Conservation (phyloP, 2,888 invertebrate species). For the Bedellia somnulentella region DNA sequence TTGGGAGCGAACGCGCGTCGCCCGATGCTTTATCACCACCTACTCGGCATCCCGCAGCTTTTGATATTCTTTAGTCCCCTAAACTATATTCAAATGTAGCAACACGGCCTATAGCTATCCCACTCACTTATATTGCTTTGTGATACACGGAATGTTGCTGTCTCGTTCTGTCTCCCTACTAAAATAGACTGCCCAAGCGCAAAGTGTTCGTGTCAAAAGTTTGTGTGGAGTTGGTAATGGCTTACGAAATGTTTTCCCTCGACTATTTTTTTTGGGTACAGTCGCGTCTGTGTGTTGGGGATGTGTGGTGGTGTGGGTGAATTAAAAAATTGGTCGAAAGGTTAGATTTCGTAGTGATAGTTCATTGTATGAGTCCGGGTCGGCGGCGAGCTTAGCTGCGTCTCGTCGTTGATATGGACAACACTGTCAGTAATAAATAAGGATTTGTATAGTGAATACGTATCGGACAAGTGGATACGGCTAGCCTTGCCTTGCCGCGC, state of each 20-base stretch:
- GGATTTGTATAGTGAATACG: conserved; percentile 59
- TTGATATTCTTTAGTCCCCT: conserved; percentile 47
- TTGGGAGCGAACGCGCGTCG: conserved; percentile 43
- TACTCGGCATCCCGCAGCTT: conserved; percentile 57
- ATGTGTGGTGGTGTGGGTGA: conserved; percentile 46
- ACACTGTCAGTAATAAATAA: conserved; percentile 61
- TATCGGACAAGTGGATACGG: conserved; percentile 42
- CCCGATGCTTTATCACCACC: conserved; percentile 63
- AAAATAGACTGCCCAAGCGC: conserved; percentile 62
- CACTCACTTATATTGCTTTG: conserved; percentile 29
- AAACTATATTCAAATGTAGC: conserved; percentile 58
- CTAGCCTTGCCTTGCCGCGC: too few species aligned
- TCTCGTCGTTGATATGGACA: conserved; percentile 30
- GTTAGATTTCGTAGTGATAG: conserved; percentile 29
- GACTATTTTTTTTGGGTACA: conserved; percentile 47
- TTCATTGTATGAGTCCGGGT: conserved; percentile 38
- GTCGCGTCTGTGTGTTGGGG: conserved; percentile 45
- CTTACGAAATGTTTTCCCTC: conserved; percentile 60
- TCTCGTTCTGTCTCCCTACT: conserved; percentile 45
- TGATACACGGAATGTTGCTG: conserved; percentile 22
- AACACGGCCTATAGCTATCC: conserved; percentile 44
- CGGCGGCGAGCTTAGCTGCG: conserved; percentile 31
- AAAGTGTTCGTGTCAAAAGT: conserved; percentile 59
- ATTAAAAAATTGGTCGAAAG: conserved; percentile 33
- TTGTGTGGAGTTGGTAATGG: conserved; percentile 53